A percentile compares a stretch with the other conserved stretches of the same genome.
These are phyloP conservation scores for Gadopsis marmoratus DNA, from an alignment of 2,797 vertebrate species.

Conservation along the genomic window DNA sequence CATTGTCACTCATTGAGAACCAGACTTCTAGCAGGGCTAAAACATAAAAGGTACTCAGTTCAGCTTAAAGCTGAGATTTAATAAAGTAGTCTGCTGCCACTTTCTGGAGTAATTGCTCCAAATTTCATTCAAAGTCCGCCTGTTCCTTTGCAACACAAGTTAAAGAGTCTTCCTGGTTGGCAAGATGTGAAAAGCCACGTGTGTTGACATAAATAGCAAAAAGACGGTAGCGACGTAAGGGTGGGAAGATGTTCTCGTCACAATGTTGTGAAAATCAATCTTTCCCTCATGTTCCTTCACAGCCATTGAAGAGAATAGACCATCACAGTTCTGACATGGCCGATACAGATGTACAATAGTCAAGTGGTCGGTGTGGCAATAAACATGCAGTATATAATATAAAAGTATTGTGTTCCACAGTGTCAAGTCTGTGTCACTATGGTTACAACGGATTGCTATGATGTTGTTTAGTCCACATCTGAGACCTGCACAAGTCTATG, in stretches of 20 bases:
- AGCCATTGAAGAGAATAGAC: not conserved
- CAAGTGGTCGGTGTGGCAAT: not conserved
- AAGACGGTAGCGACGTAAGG: not conserved
- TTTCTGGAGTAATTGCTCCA: not conserved
- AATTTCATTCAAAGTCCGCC: not conserved
- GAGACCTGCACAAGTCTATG: constrained; percentile 1
- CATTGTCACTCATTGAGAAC: not conserved
- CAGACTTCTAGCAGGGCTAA: not conserved
- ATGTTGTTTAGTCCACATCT: not conserved
- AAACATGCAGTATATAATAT: not conserved
- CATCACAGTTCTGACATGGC: not conserved
- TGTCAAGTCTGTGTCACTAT: not conserved
- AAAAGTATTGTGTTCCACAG: not conserved
- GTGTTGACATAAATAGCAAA: not conserved
- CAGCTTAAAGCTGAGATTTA: not conserved
- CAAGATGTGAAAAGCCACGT: not conserved
- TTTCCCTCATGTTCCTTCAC: not conserved
- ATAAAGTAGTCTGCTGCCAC: not conserved
- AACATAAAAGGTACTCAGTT: not conserved
- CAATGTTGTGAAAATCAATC: constrained; percentile 7
- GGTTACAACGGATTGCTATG: not conserved
- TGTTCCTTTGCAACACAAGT: not conserved
- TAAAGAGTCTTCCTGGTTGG: not conserved
- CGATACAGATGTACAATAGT: not conserved
- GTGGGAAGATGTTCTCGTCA: not conserved